These are phyloP conservation scores for Oxystoma pomonae DNA, from an alignment of 2,888 invertebrate genomes.

Conservation along the genomic window DNA sequence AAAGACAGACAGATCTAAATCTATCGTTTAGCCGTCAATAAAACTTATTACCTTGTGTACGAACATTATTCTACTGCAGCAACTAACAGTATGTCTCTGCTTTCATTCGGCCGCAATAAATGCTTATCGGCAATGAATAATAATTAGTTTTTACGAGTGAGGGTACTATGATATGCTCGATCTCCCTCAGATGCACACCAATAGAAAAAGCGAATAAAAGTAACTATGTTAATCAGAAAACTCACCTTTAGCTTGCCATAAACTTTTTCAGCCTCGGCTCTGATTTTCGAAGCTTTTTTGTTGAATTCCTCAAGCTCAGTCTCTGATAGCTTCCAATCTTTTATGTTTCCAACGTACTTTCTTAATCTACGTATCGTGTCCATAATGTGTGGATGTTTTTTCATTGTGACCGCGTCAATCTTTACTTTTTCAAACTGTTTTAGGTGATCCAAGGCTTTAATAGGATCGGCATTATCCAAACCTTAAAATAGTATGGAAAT, in stretches of 20 bases:
- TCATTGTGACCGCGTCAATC: constrained; percentile 69
- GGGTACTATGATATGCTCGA: too few species aligned
- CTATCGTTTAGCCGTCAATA: too few species aligned
- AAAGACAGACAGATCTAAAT: too few species aligned
- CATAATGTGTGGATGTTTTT: constrained; percentile 75
- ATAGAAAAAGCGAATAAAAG: too few species aligned
- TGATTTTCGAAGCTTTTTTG: constrained; percentile 64
- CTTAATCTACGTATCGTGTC: constrained; percentile 72
- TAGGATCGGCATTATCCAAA: constrained; percentile 66
- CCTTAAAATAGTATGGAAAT: constrained; percentile 41
- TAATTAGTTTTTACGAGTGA: too few species aligned
- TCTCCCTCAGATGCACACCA: too few species aligned
- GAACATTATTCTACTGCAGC: too few species aligned
- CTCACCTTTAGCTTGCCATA: constrained; percentile 55
- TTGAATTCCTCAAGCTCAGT: constrained; percentile 61
- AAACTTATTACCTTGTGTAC: too few species aligned
- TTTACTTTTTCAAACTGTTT: constrained; percentile 53
- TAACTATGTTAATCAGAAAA: too few species aligned
- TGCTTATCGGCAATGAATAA: too few species aligned
- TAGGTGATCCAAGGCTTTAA: constrained; percentile 65
- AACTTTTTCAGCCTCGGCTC: constrained; percentile 63
- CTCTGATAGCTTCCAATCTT: constrained; percentile 64
- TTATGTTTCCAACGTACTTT: constrained; percentile 74
- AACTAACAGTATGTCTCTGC: too few species aligned
- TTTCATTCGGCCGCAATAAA: too few species aligned